Evolutionary conservation across 2,113 vertebrate genomes (phyloP).

Genomic region (Heterocephalus glaber): DNA sequence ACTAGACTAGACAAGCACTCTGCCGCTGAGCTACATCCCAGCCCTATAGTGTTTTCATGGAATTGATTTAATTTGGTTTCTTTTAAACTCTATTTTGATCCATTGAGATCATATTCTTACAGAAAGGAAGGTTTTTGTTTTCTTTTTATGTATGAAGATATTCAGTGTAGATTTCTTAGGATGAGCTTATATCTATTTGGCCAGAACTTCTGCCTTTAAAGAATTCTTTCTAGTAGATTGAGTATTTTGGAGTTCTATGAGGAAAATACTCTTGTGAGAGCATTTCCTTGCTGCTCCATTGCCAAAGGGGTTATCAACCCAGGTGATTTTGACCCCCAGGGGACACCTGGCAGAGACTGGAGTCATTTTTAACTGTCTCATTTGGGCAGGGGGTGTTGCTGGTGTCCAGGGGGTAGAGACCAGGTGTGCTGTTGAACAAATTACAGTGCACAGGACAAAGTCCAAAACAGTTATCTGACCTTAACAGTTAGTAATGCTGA

Average conservation of each 20-base stretch:
- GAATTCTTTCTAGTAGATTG: slow-evolving; percentile 21
- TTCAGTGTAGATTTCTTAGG: slow-evolving; percentile 12
- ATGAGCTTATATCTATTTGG: background rate
- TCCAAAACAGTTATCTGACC: background rate
- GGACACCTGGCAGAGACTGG: background rate
- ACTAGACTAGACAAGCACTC: background rate
- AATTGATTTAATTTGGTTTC: background rate
- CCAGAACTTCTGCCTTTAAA: slow-evolving; percentile 3
- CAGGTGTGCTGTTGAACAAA: background rate
- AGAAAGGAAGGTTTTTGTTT: background rate
- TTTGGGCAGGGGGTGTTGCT: background rate
- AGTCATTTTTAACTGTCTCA: background rate
- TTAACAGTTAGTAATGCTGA: background rate
- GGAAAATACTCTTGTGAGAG: background rate
- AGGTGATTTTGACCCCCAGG: background rate
- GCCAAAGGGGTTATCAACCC: background rate
- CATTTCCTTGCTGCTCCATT: background rate
- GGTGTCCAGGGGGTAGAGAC: background rate
- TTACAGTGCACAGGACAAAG: background rate
- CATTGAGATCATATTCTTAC: background rate
- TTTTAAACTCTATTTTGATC: background rate
- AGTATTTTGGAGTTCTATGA: slow-evolving; percentile 21
- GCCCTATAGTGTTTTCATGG: background rate
- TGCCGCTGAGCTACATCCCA: background rate
- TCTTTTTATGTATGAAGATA: background rate